A percentile compares a stretch with the other conserved stretches of the same genome.
phyloP scores from a whole-genome alignment of 64 coral and sea anemone species.

The Actinia tenebrosa region DNA sequence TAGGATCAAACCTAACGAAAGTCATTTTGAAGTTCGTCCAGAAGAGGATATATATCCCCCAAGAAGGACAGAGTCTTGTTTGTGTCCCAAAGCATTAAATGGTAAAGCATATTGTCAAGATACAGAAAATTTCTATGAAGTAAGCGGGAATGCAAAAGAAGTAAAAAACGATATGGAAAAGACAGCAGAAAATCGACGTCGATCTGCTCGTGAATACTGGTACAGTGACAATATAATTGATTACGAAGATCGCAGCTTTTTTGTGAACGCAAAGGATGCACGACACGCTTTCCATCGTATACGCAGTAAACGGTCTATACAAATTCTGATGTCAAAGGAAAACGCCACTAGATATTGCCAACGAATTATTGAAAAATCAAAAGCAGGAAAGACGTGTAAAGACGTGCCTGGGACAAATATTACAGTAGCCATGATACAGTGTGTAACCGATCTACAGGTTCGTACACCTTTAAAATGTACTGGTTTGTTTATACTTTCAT shows the following conservation, averaged over 20 bases:
- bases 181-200: not conserved
- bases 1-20: too few species aligned
- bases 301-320: not conserved
- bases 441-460: not conserved
- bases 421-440: not conserved
- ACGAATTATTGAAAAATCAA: not conserved
- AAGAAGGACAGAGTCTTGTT: too few species aligned
- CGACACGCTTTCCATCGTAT: not conserved
- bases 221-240: not conserved
- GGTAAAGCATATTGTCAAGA: too few species aligned
- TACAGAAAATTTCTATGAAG: too few species aligned
- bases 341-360: not conserved
- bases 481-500: too few species aligned
- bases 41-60: too few species aligned
- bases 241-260: not conserved
- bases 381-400: not conserved
- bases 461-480: too few species aligned
- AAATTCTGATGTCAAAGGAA: not conserved
- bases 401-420: not conserved
- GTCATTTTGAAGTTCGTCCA: too few species aligned
- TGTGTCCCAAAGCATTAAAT: too few species aligned
- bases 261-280: not conserved
- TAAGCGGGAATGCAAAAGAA: not conserved
- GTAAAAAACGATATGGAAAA: not conserved
- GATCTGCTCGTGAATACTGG: too few species aligned